Percentiles rank a stretch among this genome's conserved stretches.
Conservation (phyloP, 2,888 invertebrate species). For the Eupithecia tripunctaria region DNA sequence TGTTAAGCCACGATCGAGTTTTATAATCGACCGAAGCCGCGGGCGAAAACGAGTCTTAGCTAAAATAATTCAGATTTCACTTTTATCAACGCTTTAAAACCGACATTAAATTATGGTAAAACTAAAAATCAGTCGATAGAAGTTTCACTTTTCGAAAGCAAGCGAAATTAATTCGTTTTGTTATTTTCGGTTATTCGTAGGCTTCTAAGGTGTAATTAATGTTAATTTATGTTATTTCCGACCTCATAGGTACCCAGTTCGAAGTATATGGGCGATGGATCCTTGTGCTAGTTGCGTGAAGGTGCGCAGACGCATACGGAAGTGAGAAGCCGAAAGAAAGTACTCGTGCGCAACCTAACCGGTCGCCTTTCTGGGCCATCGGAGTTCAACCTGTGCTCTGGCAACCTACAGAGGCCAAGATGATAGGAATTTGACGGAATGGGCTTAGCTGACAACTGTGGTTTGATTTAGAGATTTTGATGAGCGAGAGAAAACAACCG, state of each 20-base stretch:
- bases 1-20: constrained; percentile 16
- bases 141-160: constrained; percentile 48
- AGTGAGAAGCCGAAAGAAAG: constrained; percentile 83
- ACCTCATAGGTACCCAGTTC: constrained; percentile 39
- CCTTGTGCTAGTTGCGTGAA: constrained; percentile 77
- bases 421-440: constrained; percentile 22
- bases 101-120: constrained; percentile 35
- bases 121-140: constrained; percentile 33
- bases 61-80: constrained; percentile 38
- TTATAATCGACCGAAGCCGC: constrained; percentile 17
- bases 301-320: constrained; percentile 76
- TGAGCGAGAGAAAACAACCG: neutral
- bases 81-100: constrained; percentile 36
- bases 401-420: constrained; percentile 34
- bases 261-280: constrained; percentile 59
- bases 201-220: constrained; percentile 40
- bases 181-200: constrained; percentile 35
- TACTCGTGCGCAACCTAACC: constrained; percentile 76
- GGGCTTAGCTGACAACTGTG: constrained; percentile 1
- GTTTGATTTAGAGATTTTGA: neutral
- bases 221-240: constrained; percentile 41
- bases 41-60: constrained; percentile 9
- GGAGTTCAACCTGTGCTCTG: constrained; percentile 49
- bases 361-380: constrained; percentile 78
- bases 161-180: constrained; percentile 41